phyloP scores from a whole-genome alignment of 2,888 invertebrate genomes.

The Xylocampa areola region DNA sequence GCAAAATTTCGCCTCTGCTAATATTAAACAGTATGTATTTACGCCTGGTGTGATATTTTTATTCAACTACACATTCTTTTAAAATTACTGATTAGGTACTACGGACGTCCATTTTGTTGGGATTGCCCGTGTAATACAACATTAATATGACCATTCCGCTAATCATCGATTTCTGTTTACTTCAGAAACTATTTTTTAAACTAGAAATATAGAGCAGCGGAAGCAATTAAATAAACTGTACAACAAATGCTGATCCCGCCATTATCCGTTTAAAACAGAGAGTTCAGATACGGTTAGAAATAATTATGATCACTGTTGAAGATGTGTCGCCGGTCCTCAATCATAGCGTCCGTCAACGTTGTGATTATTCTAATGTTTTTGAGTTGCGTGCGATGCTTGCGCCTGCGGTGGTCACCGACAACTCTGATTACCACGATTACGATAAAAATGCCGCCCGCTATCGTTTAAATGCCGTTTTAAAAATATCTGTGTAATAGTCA shows the following conservation, averaged over 20 bases:
- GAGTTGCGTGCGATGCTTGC: constrained; percentile 62
- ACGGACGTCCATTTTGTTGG: too few relatives aligned
- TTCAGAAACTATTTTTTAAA: neutral
- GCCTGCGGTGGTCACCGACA: constrained; percentile 70
- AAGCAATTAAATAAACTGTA: neutral
- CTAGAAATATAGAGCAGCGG: neutral
- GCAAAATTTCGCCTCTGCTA: too few relatives aligned
- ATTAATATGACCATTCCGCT: neutral
- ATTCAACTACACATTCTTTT: too few relatives aligned
- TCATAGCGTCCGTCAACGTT: constrained; percentile 55
- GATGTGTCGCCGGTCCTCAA: constrained; percentile 57
- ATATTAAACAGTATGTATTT: too few relatives aligned
- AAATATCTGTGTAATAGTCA: constrained; percentile 77
- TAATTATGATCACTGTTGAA: constrained; percentile 27
- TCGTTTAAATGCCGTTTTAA: constrained; percentile 75
- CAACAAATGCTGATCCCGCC: too few relatives aligned
- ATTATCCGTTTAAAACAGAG: constrained; percentile 6
- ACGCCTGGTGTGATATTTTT: too few relatives aligned
- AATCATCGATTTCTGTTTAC: neutral
- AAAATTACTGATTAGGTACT: too few relatives aligned
- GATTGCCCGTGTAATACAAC: too few relatives aligned
- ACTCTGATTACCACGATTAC: constrained; percentile 76
- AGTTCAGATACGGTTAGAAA: constrained; percentile 1
- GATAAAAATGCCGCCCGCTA: constrained; percentile 74
- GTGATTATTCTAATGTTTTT: constrained; percentile 71